Base-by-base conservation (phyloP, 2,797 vertebrate genomes). In the Salarias fasciatus region DNA sequence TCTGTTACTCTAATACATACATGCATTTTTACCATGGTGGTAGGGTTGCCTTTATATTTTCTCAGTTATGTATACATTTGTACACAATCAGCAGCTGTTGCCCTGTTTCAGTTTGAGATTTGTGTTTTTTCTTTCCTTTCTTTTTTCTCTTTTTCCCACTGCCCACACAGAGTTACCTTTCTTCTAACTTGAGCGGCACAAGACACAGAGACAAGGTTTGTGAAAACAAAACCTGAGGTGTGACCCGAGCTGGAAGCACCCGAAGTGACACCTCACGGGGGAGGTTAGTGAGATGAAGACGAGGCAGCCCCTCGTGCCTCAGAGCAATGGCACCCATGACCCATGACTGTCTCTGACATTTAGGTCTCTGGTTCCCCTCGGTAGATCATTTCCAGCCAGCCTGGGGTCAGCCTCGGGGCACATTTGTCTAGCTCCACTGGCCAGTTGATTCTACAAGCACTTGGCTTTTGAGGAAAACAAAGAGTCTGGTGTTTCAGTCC, bases 261-360 rank as follows among this genome's bases (percentile, higher is more conserved):
- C 53, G 52, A 59, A n/a, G 61, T 61, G 67, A 77, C 69, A 85
- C 74, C 65, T 3, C 74, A 64, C 14, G 47, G 62, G 75, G 53
- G 59, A 80, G 59, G 57, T 75, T 77, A 62, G 44, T 70, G 37
- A 77, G 72, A 75, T 75, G 51, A 83, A 63, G 53, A 78, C 47
- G 64, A 68, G 33, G n/a, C 33, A 53, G 12, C 31, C 54, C 46
- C 63, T 63, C 55, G 46, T 56, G 82, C 74, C 64, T 62, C 54
- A 49, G 42, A 29, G 45, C 73, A 73, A 84, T 84, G 82, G 72
- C 66, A 54, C 42, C 72, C 53, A 65, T 79, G 83, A 54, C 42
- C 72, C 53, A 66, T 79, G 83, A 89, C 73, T 77, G 82, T 79
- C 73, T 72, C 61, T 89, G 86, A 91, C 90, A 92, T 92, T 91